Conservation (phyloP, 2,888 invertebrate species). For the Eucera pruinosa region DNA sequence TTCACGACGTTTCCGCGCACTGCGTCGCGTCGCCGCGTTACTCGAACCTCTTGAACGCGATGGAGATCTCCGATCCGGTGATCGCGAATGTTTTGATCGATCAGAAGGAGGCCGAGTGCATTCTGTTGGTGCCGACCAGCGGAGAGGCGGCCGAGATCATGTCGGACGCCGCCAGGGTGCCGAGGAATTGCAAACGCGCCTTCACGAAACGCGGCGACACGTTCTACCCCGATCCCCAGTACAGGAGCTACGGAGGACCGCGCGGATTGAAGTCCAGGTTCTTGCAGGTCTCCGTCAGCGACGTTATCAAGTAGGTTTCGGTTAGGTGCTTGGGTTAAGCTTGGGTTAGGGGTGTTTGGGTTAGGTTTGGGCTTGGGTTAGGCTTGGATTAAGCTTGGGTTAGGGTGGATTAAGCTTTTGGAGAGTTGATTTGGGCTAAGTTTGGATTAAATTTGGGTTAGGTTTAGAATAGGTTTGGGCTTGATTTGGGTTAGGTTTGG, state of each 20-base stretch:
- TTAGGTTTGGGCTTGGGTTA: no score
- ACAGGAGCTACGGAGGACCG: slow-evolving; percentile 89
- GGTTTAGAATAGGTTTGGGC: no score
- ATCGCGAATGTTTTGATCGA: slow-evolving; percentile 95
- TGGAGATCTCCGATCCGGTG: slow-evolving; percentile 90
- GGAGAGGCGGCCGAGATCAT: slow-evolving; percentile 90
- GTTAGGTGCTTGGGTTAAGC: no score
- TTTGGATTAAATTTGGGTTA: no score
- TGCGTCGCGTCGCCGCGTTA: slow-evolving; percentile 84
- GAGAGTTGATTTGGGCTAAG: no score
- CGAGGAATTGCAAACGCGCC: slow-evolving; percentile 88
- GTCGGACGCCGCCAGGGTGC: slow-evolving; percentile 87
- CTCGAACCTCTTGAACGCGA: slow-evolving; percentile 88
- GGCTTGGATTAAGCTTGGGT: no score
- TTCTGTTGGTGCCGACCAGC: slow-evolving; percentile 90
- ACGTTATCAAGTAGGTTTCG: slow-evolving; percentile 88
- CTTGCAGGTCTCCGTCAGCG: slow-evolving; percentile 89
- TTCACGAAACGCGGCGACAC: slow-evolving; percentile 89
- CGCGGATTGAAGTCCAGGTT: slow-evolving; percentile 84
- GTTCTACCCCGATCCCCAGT: slow-evolving; percentile 91
- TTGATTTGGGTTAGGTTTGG: no score
- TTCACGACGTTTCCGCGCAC: slow-evolving; percentile 84
- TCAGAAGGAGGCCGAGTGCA: slow-evolving; percentile 89
- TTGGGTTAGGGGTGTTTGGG: no score
- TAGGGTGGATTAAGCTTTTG: no score